A percentile compares a stretch with the other conserved stretches of the same genome.
These are phyloP conservation scores for Alouatta palliata DNA, from an alignment of 2,113 vertebrate genomes.

Conservation along the genomic window DNA sequence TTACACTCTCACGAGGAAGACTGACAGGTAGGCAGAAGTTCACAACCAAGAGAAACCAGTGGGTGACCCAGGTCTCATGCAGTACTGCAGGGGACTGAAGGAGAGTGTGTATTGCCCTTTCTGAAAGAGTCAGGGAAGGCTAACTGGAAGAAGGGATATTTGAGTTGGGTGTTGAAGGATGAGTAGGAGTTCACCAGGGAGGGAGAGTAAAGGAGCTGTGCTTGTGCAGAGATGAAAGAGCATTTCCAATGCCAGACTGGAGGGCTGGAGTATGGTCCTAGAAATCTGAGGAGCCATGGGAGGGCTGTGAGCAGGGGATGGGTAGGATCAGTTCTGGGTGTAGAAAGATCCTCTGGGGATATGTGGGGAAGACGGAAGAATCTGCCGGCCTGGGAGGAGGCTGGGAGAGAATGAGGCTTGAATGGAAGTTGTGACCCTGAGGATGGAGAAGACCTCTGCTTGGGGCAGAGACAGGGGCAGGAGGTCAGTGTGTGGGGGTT, in stretches of 20 bases:
- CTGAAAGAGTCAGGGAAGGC: neutral
- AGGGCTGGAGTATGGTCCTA: neutral
- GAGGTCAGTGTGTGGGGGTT: fast-evolving
- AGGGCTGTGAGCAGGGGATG: neutral
- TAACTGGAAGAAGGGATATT: neutral
- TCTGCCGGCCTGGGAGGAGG: neutral
- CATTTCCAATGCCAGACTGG: neutral
- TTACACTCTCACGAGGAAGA: neutral
- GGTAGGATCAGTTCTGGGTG: neutral
- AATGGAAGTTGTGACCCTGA: neutral
- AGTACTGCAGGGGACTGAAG: too few relatives aligned
- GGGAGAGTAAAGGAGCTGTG: neutral
- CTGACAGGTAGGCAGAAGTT: neutral
- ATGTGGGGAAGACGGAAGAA: neutral
- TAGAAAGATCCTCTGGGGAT: neutral
- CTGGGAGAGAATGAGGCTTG: neutral
- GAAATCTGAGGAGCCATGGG: neutral
- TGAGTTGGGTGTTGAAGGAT: constrained; percentile 1
- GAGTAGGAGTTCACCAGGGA: neutral
- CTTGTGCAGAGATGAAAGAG: neutral
- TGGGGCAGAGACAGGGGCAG: too few relatives aligned
- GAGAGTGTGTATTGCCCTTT: neutral
- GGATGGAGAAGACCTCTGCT: neutral
- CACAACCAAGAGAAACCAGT: neutral
- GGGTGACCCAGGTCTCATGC: neutral